These are phyloP conservation scores for Aradus depressus DNA, from an alignment of 2,888 invertebrate genomes.

Conservation along the genomic window DNA sequence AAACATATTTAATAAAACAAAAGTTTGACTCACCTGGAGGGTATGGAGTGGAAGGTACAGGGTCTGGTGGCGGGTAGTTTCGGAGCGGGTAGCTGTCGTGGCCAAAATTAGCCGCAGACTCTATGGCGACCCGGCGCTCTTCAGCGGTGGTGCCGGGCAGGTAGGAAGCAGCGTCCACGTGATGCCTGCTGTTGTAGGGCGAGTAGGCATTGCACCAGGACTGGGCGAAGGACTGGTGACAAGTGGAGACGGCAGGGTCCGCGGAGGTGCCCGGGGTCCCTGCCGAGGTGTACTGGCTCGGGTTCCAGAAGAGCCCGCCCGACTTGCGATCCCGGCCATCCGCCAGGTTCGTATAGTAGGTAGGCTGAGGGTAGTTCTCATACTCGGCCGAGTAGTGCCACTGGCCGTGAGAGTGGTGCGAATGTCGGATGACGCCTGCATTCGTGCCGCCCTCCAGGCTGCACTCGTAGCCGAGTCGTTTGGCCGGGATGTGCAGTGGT, in stretches of 20 bases:
- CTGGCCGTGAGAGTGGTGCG: conserved; percentile 49
- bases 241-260: conserved; percentile 37
- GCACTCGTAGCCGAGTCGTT: conserved; percentile 48
- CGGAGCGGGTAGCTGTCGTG: conserved; percentile 62
- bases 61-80: conserved; percentile 60
- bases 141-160: conserved; percentile 50
- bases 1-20: neutral
- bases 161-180: conserved; percentile 52
- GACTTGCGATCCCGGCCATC: conserved; percentile 31
- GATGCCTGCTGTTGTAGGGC: conserved; percentile 48
- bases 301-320: conserved; percentile 50
- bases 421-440: conserved; percentile 62
- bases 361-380: conserved; percentile 58
- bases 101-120: conserved; percentile 51
- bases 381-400: conserved; percentile 58
- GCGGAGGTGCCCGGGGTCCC: conserved; percentile 35
- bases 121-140: conserved; percentile 51
- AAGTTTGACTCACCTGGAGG: conserved; percentile 67
- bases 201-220: conserved; percentile 64
- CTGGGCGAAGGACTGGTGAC: conserved; percentile 47
- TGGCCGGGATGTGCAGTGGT: conserved; percentile 80
- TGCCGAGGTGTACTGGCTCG: conserved; percentile 37
- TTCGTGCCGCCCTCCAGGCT: conserved; percentile 39
- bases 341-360: conserved; percentile 65
- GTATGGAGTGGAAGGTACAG: conserved; percentile 55